These are phyloP conservation scores for Arctocebus calabarensis DNA, from an alignment of 2,797 vertebrate species.

Conservation along the genomic window DNA sequence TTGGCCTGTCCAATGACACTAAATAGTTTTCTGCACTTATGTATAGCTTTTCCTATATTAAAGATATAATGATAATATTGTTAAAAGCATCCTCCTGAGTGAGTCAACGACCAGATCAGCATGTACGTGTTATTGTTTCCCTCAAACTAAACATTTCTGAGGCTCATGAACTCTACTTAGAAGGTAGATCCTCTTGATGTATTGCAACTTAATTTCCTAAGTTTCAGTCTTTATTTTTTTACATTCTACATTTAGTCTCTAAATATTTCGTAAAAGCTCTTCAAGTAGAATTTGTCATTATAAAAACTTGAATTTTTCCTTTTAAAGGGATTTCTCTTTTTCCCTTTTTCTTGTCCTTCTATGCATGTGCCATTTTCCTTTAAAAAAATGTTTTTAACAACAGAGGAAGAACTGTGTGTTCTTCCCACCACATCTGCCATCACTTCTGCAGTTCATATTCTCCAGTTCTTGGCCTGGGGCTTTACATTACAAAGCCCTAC, in stretches of 20 bases:
- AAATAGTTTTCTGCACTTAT: constrained; percentile 22
- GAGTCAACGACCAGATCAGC: neutral
- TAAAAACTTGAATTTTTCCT: neutral
- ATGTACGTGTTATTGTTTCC: neutral
- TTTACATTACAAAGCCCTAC: neutral
- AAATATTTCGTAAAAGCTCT: constrained; percentile 26
- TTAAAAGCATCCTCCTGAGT: neutral
- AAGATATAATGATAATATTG: constrained; percentile 11
- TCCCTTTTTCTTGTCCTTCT: neutral
- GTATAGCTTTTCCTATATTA: neutral
- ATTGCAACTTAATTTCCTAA: neutral
- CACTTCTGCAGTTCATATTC: neutral
- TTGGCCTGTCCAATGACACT: neutral
- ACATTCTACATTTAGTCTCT: neutral
- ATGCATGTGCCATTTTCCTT: neutral
- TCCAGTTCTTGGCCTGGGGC: neutral
- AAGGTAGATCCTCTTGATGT: neutral
- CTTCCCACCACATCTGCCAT: neutral
- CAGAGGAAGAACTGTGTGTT: neutral
- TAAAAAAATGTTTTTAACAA: neutral
- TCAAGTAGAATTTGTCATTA: neutral
- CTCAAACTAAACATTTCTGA: neutral
- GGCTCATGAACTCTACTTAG: neutral
- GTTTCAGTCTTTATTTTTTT: neutral
- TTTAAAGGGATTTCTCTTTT: neutral